phyloP scores from a whole-genome alignment of 2,113 vertebrate genomes.

The Lethenteron reissneri region DNA sequence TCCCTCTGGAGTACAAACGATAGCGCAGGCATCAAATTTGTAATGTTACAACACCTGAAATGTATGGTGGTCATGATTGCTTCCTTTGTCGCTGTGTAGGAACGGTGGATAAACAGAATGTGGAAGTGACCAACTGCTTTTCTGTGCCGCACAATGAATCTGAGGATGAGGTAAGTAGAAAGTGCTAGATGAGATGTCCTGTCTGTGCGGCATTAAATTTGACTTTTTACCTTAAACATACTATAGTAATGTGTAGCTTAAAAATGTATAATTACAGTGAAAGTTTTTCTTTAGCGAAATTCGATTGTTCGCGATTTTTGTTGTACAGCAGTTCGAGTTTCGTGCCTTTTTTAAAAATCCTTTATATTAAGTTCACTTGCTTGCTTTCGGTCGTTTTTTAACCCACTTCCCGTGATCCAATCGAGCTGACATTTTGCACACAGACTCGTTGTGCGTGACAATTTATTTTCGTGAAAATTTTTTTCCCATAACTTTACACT shows the following conservation, averaged over 20 bases:
- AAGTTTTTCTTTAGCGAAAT: not conserved
- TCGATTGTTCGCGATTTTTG: not conserved
- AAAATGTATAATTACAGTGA: not conserved
- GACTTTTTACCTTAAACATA: not conserved
- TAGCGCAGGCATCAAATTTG: too few species aligned
- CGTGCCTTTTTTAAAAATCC: too few species aligned
- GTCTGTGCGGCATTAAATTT: too few species aligned
- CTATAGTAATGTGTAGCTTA: not conserved
- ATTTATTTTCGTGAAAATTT: too few species aligned
- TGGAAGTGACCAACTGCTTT: slow-evolving; percentile 95
- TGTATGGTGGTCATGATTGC: not conserved
- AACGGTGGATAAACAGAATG: slow-evolving; percentile 71
- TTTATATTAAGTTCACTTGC: too few species aligned
- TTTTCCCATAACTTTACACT: too few species aligned
- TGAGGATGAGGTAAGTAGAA: slow-evolving; percentile 60
- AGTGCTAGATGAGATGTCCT: not conserved
- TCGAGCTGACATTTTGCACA: too few species aligned
- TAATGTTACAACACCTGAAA: not conserved
- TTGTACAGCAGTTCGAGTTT: not conserved
- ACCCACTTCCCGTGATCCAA: too few species aligned
- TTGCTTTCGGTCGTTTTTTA: too few species aligned
- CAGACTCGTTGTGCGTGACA: too few species aligned
- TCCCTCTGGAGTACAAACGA: too few species aligned
- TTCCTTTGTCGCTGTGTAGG: slow-evolving; percentile 24
- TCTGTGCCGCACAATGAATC: slow-evolving; percentile 96